Base-by-base conservation (phyloP, 2,113 vertebrate species). In the Copsychus sechellarum region DNA sequence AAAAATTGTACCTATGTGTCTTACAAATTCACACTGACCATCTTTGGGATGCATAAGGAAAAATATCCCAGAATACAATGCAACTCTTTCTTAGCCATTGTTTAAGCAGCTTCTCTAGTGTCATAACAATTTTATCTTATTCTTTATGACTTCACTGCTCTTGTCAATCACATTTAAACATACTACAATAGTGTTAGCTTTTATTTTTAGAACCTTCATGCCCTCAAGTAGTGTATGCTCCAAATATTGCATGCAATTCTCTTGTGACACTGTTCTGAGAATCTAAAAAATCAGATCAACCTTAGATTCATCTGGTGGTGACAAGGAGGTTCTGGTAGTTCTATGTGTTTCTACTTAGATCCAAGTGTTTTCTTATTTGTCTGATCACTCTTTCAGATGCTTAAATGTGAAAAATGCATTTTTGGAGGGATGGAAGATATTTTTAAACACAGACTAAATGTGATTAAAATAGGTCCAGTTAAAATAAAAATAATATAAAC, bases 81-180 rank as follows among this genome's bases (percentile, higher is more conserved):
- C 5, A 53, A 11, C 2, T 61, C 9, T 31, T 81, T 70, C 73
- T 84, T 56, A 69, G 60, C 33, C 18, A 51, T 47, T 86, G 77
- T 83, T 88, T 62, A 81, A 91, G 29, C 16, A 85, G 16, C 17
- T 87, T 79, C 43, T 22, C 5, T 81, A 34, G 9, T 60, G 57
- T 81, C 48, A 42, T 45, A 92, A 73, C 19, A 51, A 50, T 78
- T 94, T 89, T 81, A 8, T 73, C 62, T 73, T 48, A 45, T 76
- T 84, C 42, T 81, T 77, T 81, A 73, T 81, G 42, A 83, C 28
- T 81, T 81, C 29, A 50, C 33, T 86, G 67, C 74, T 84, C 64
- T 86, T 91, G 73, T 95, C 90, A 95, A 92, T 95, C 93, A 86
- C 16, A 78, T 84, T 91, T 78, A 92, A 91, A 33, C 47, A 53